Evolutionary conservation across 2,113 vertebrate species (phyloP).

Genomic region (Notothenia coriiceps): DNA sequence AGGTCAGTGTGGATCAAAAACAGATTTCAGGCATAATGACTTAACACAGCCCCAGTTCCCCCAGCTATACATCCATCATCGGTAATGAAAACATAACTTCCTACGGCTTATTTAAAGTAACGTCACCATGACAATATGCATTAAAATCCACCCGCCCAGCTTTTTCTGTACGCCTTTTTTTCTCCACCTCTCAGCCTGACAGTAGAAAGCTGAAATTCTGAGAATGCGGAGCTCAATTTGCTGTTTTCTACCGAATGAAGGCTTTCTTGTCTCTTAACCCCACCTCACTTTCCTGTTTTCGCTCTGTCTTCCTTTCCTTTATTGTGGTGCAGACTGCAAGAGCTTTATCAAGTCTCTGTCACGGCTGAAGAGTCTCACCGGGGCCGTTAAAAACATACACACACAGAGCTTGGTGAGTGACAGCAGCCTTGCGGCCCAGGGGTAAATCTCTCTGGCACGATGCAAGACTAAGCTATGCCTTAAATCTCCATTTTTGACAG

Average conservation of each 20-base stretch:
- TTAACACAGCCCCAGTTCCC: constrained; percentile 40
- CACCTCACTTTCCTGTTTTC: constrained; percentile 21
- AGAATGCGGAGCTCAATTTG: constrained; percentile 28
- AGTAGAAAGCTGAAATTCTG: background rate
- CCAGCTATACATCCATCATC: constrained; percentile 35
- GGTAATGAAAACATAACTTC: constrained; percentile 49
- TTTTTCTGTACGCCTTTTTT: background rate
- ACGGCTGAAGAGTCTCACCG: constrained; percentile 69
- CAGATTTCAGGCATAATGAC: constrained; percentile 53
- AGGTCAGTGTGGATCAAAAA: constrained; percentile 76
- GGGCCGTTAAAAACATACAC: constrained; percentile 43
- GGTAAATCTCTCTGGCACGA: constrained; percentile 66
- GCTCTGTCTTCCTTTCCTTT: constrained; percentile 26
- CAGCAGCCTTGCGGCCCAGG: constrained; percentile 39
- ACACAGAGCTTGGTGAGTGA: constrained; percentile 48
- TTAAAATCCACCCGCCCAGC: constrained; percentile 5
- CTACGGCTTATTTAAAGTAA: constrained; percentile 46
- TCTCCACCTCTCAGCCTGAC: background rate
- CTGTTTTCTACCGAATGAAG: constrained; percentile 23
- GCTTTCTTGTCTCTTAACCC: constrained; percentile 11
- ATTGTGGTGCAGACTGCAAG: constrained; percentile 41
- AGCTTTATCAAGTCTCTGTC: constrained; percentile 76
- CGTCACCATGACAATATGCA: constrained; percentile 26
- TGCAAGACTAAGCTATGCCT: constrained; percentile 68
- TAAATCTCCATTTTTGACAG: constrained; percentile 69